Percentiles rank a stretch among this genome's conserved stretches.
phyloP scores from a whole-genome alignment of 2,888 invertebrate genomes.

The Nineta flava region DNA sequence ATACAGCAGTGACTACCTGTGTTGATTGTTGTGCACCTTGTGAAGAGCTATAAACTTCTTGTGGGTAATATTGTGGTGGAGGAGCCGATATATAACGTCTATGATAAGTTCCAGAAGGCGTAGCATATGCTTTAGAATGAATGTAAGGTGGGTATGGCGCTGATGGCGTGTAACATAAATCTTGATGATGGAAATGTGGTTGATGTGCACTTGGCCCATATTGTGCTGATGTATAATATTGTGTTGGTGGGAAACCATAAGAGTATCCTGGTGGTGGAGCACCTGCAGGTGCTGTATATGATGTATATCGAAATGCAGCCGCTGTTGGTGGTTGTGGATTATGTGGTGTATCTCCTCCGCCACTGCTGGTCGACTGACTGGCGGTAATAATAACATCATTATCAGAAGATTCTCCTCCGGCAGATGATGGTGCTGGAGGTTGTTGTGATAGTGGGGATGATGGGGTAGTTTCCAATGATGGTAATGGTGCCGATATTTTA shows the following conservation, averaged over 20 bases:
- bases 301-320: constrained; percentile 27
- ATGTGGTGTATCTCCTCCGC: constrained; percentile 31
- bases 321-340: constrained; percentile 26
- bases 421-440: constrained; percentile 24
- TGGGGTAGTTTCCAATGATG: constrained; percentile 34
- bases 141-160: constrained; percentile 21
- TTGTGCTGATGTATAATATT: constrained; percentile 30
- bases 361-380: constrained; percentile 31
- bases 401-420: constrained; percentile 28
- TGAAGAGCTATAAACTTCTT: constrained; percentile 1
- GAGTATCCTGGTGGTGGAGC: constrained; percentile 22
- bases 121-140: constrained; percentile 11
- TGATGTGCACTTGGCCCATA: constrained; percentile 1
- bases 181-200: constrained; percentile 13
- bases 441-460: constrained; percentile 29
- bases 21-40: constrained; percentile 9
- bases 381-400: constrained; percentile 26
- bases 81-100: constrained; percentile 18
- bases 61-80: constrained; percentile 8
- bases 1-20: constrained; percentile 26
- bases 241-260: constrained; percentile 27
- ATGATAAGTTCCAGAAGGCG: constrained; percentile 10
- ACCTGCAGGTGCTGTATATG: constrained; percentile 29
- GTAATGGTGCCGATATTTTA: constrained; percentile 21
- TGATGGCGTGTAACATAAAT: constrained; percentile 14